Evolutionary conservation across 2,113 vertebrate species (phyloP), one percentile per base, ranked within the genome.

Genomic region (Cygnus buccinator): DNA sequence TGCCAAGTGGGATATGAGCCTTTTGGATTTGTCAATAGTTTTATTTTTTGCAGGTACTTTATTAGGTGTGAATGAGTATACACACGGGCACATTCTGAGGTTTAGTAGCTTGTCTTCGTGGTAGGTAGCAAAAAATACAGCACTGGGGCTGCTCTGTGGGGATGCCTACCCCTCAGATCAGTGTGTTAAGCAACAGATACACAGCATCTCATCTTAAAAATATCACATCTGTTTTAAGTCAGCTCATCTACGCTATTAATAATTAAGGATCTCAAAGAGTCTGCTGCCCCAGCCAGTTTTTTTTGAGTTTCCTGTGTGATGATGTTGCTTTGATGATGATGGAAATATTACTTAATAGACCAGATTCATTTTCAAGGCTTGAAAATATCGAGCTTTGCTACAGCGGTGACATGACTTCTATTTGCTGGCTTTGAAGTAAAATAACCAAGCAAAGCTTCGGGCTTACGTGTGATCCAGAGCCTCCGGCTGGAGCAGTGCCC

Each of bases 41-140:
- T 58, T 54, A 1, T 2, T 23, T 61, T 78, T 58, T 35, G 54
- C 55, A 12, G 43, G 8, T 48, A 4, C 43, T 54, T 54, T 4
- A 0, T 48, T 10, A 75, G 19, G 13, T 7, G 39, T 25, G 12
- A 58, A 23, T 0, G 4, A 48, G 3, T 0, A 0, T 10, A 7
- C 9, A 8, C 54, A 4, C 0, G 4, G 19, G 25, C 25, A 6
- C 20, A 6, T 23, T 0, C 1, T 7, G 16, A 26, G 37, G 3
- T 35, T 67, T 1, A 0, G 57, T 22, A 19, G 0, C 28, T 52
- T 55, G 33, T 21, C n/a, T 37, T 16, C 4, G 58, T 6, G 22
- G 7, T 10, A 16, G 19, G 18, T 26, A 18, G 22, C 12, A 67
- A 79, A 6, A 6, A n/a, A 7, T 29, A 1, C 35, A 4, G 1